Conservation (phyloP, 1,140 invertebrate genomes). For the Solen grandis region DNA sequence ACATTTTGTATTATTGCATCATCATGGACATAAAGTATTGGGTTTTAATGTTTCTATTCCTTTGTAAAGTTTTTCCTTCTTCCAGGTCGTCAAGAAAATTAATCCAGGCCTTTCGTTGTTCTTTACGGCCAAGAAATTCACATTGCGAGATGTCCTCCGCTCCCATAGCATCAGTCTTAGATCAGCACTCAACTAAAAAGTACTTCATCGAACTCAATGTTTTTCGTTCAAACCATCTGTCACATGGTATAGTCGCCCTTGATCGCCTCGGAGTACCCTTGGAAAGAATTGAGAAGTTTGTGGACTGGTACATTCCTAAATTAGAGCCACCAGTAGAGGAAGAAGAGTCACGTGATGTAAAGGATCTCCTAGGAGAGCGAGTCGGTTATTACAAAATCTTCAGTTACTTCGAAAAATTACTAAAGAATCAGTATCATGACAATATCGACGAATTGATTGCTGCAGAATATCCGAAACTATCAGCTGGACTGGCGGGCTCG, state of each 20-base stretch:
- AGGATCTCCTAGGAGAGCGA: constrained; percentile 34
- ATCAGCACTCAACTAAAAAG: constrained; percentile 17
- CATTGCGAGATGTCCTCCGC: too few relatives aligned
- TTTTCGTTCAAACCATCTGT: constrained; percentile 27
- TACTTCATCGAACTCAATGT: constrained; percentile 33
- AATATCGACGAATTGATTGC: constrained; percentile 23
- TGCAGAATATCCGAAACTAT: constrained; percentile 35
- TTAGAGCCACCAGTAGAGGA: constrained; percentile 12
- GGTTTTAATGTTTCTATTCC: too few relatives aligned
- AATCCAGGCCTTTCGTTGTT: too few relatives aligned
- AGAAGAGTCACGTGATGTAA: background rate
- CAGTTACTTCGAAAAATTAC: constrained; percentile 19
- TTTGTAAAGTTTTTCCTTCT: too few relatives aligned
- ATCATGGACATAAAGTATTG: too few relatives aligned
- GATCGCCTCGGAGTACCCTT: constrained; percentile 4
- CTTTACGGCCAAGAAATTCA: too few relatives aligned
- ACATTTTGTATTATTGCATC: too few relatives aligned
- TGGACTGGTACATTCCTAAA: constrained; percentile 20
- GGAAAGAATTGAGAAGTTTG: constrained; percentile 20
- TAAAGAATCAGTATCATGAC: constrained; percentile 4
- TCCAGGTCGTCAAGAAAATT: too few relatives aligned
- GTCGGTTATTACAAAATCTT: constrained; percentile 24
- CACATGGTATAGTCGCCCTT: constrained; percentile 34
- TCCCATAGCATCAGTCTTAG: too few relatives aligned
- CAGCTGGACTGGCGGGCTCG: constrained; percentile 24